Evolutionary conservation across 2,797 vertebrate genomes (phyloP).

Genomic region (Menidia menidia): DNA sequence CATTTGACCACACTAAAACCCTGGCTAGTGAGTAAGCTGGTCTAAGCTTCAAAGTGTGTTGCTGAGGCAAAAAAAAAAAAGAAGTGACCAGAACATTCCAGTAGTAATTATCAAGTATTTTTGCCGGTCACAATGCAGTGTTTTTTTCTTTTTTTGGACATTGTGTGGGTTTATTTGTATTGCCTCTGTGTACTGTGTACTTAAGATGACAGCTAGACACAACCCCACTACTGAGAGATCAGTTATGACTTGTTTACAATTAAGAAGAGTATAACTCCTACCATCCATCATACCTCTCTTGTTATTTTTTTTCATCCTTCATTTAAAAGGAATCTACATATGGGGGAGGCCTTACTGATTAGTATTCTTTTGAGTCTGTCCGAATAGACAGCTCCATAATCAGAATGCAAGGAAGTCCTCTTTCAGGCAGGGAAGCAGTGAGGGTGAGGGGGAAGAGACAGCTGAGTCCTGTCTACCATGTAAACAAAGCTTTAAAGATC

Average conservation of each 20-base stretch:
- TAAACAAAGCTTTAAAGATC: conserved; percentile 78
- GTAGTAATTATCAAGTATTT: conserved; percentile 5
- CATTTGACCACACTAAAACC: conserved; percentile 50
- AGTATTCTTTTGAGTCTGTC: conserved; percentile 79
- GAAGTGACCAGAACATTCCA: conserved; percentile 18
- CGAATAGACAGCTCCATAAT: conserved; percentile 67
- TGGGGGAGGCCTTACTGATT: conserved; percentile 69
- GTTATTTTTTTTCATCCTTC: conserved; percentile 44
- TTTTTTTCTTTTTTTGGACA: background rate
- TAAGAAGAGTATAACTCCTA: conserved; percentile 24
- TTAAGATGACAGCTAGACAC: background rate
- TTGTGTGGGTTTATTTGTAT: background rate
- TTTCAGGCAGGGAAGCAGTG: conserved; percentile 57
- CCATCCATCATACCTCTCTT: conserved; percentile 59
- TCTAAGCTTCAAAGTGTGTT: conserved; percentile 40
- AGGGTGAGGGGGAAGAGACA: conserved; percentile 68
- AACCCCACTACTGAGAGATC: background rate
- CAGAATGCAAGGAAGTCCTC: conserved; percentile 82
- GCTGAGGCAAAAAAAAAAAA: conserved; percentile 7
- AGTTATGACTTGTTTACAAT: background rate
- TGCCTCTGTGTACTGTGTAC: background rate
- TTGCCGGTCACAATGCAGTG: background rate
- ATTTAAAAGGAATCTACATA: conserved; percentile 49
- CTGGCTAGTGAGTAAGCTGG: conserved; percentile 31
- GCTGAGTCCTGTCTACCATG: conserved; percentile 72